Evolutionary conservation across 2,888 invertebrate genomes (phyloP).

Genomic region (Spicauda simplicius): DNA sequence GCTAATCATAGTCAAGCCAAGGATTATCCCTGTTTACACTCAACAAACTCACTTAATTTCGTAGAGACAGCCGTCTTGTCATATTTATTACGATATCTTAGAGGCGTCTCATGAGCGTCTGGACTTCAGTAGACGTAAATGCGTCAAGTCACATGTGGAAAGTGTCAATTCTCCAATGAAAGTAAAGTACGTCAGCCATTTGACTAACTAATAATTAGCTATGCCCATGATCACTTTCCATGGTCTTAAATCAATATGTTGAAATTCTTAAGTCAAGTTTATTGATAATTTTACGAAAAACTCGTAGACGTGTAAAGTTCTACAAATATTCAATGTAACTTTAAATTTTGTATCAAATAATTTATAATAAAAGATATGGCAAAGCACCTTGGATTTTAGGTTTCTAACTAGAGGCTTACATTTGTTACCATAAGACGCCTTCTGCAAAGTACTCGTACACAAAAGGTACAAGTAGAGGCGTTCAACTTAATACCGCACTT

Average conservation of each 20-base stretch:
- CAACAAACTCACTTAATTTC: constrained; percentile 85
- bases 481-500: background rate
- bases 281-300: no score
- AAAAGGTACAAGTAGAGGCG: no score
- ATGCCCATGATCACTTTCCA: no score
- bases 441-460: background rate
- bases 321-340: no score
- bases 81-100: constrained; percentile 57
- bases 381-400: no score
- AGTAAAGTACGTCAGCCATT: background rate
- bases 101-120: constrained; percentile 1
- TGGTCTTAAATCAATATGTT: no score
- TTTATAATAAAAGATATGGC: no score
- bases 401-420: no score
- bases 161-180: background rate
- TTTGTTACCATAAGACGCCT: no score
- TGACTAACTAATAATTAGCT: background rate
- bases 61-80: constrained; percentile 75
- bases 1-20: constrained; percentile 84
- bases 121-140: background rate
- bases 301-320: no score
- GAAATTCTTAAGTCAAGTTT: no score
- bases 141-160: constrained; percentile 2
- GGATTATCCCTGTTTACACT: constrained; percentile 85
- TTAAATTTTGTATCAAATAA: no score